Conservation (phyloP, 1,140 invertebrate species). For the Drosophila albomicans region DNA sequence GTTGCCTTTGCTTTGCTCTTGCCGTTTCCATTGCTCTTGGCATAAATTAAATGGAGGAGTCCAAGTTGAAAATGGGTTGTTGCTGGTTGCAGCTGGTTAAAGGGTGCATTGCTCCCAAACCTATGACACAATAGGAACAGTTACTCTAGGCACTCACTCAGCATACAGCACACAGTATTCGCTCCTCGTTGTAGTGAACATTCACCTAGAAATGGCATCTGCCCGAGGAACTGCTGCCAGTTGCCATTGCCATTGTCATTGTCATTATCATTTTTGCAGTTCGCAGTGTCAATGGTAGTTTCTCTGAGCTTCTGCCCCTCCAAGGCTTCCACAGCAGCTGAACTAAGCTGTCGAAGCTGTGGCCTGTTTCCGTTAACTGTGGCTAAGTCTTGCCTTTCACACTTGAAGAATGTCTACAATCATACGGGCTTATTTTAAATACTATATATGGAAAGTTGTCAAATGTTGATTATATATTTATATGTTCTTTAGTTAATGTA, state of each 20-base stretch:
- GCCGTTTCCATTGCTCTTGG: conserved; percentile 65
- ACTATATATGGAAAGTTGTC: background rate
- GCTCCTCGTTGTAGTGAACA: background rate
- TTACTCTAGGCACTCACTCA: conserved; percentile 8
- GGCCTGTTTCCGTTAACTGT: conserved; percentile 44
- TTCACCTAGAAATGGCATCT: conserved; percentile 42
- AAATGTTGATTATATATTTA: background rate
- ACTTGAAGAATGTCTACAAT: conserved; percentile 1
- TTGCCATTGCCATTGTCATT: too few species aligned
- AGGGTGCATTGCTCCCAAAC: conserved; percentile 36
- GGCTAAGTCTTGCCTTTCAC: background rate
- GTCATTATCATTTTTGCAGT: background rate
- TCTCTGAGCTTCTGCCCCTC: conserved; percentile 25
- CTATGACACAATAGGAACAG: conserved; percentile 34
- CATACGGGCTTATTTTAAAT: background rate
- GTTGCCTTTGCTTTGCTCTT: conserved; percentile 24
- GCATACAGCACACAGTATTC: background rate
- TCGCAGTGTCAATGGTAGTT: conserved; percentile 47
- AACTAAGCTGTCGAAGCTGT: conserved; percentile 50
- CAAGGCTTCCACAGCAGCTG: conserved; percentile 11
- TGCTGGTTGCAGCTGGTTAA: conserved; percentile 34
- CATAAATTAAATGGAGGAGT: conserved; percentile 72
- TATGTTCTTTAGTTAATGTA: too few species aligned
- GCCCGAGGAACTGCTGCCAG: conserved; percentile 34
- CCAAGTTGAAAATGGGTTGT: conserved; percentile 61